Evolutionary conservation across 2,113 vertebrate species (phyloP), one percentile per base, ranked within the genome.

Genomic region (Macroglossus sobrinus): DNA sequence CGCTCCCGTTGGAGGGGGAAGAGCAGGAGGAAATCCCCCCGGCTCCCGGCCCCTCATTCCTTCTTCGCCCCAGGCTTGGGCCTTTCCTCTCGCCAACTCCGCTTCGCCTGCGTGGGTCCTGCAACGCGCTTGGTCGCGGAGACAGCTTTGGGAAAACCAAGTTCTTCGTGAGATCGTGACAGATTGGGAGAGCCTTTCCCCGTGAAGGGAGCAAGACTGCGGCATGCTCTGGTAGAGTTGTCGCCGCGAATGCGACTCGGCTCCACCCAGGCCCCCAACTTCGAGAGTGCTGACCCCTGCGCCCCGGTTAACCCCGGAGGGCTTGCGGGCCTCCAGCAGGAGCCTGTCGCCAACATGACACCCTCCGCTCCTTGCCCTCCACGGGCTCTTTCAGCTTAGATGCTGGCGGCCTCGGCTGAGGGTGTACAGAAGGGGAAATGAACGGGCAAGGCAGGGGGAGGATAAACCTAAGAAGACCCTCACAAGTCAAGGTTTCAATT

Each of bases 1-100:
- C 98, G 98, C 98, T 98, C 98, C 97, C 92, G 97, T 98, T 97
- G 97, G 98, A 98, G 97, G 96, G 97, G 97, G 97, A 97, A 95
- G 97, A 94, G 84, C 96, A 63, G 97, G 97, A 98, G 98, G 97
- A 98, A 98, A 94, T 92, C 64, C 93, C 97, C 93, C 95, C 76
- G 78, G 88, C 92, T 87, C 69, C 26, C 24, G 96, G 94, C 86
- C 90, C 92, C 87, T 80, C 69, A 0, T 28, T 59, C 66, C 50
- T 76, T 75, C 93, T 8, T 66, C 26, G 15, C 66, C 95, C 45
- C 92, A 2, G 75, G 66, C 82, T 82, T 43, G 79, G 68, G 80
- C 95, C 92, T 63, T 82, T 95, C 93, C 87, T 86, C 55, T 80
- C 28, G 0, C 1, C 59, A 4, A 6, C 15, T 64, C 95, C 33